A percentile compares a stretch with the other conserved stretches of the same genome.
phyloP scores from a whole-genome alignment of 1,140 invertebrate species.

The Nomia melanderi region DNA sequence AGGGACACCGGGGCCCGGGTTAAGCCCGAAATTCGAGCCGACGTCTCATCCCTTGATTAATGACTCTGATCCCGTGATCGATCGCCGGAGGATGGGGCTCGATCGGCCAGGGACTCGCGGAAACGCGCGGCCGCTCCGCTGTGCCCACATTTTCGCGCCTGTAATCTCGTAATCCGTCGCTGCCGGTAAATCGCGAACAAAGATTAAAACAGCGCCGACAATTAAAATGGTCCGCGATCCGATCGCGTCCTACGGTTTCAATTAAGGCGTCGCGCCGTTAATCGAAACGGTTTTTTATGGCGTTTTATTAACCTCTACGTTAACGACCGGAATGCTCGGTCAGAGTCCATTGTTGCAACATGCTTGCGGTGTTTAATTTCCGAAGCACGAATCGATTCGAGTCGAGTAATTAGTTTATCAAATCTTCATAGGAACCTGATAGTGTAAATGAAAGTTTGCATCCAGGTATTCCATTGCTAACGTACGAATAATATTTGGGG shows the following conservation, averaged over 20 bases:
- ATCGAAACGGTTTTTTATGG: conserved; percentile 26
- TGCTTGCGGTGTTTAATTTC: no score
- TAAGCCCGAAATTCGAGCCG: conserved; percentile 28
- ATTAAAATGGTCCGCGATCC: conserved; percentile 13
- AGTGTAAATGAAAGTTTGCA: no score
- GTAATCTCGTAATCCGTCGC: conserved; percentile 8
- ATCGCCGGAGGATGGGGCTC: not conserved
- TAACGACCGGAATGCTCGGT: no score
- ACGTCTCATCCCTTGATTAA: conserved; percentile 35
- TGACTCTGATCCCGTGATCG: conserved; percentile 5
- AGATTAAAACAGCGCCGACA: conserved; percentile 24
- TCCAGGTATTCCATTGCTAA: no score
- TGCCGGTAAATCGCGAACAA: conserved; percentile 20
- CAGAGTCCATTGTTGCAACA: no score
- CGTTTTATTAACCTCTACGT: conserved; percentile 20
- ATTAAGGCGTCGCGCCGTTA: conserved; percentile 1
- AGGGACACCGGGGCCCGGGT: not conserved
- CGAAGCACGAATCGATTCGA: no score
- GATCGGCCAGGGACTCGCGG: not conserved
- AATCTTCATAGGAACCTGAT: no score
- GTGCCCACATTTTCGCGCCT: not conserved
- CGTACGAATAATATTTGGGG: no score
- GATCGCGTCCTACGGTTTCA: not conserved
- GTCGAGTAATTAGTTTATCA: no score
- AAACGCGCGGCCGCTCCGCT: not conserved